Percentiles rank a stretch among this genome's conserved stretches.
These are phyloP conservation scores for Andrena flavipes DNA, from an alignment of 2,888 invertebrate species.

Conservation along the genomic window DNA sequence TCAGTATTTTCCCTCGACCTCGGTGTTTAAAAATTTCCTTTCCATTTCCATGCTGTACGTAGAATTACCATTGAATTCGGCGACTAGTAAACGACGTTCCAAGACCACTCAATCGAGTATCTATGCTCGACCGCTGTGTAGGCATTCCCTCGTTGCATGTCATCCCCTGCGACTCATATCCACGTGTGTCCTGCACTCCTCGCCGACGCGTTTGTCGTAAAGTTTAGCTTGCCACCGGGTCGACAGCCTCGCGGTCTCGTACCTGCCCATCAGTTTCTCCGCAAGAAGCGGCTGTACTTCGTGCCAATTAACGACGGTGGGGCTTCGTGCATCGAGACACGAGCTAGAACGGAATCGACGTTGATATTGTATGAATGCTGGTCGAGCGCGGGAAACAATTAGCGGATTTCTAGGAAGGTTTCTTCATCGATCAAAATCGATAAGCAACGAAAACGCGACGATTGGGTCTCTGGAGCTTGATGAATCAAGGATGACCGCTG, in stretches of 20 bases:
- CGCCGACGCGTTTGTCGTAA: conserved; percentile 16
- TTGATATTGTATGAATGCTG: not conserved
- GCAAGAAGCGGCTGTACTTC: conserved; percentile 25
- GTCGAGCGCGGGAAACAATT: not conserved
- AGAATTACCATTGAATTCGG: not conserved
- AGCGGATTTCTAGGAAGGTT: conserved; percentile 18
- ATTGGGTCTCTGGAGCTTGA: not conserved
- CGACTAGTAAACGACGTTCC: not conserved
- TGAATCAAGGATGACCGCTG: not conserved
- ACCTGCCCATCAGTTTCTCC: conserved; percentile 31
- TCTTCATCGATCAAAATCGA: not conserved
- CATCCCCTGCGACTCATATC: not conserved
- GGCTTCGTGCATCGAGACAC: not conserved
- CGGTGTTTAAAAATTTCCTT: not conserved
- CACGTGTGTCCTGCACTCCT: not conserved
- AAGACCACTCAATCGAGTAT: not conserved
- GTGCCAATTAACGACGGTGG: conserved; percentile 42
- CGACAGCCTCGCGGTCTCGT: conserved; percentile 25
- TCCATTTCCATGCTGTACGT: not conserved
- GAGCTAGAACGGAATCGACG: conserved; percentile 12
- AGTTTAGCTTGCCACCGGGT: conserved; percentile 36
- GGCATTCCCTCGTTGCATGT: conserved; percentile 20
- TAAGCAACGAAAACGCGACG: conserved; percentile 7
- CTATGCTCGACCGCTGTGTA: conserved; percentile 46
- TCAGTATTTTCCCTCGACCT: not conserved